These are phyloP conservation scores for Agrilus planipennis DNA, from an alignment of 1,140 invertebrate genomes.

Conservation along the genomic window DNA sequence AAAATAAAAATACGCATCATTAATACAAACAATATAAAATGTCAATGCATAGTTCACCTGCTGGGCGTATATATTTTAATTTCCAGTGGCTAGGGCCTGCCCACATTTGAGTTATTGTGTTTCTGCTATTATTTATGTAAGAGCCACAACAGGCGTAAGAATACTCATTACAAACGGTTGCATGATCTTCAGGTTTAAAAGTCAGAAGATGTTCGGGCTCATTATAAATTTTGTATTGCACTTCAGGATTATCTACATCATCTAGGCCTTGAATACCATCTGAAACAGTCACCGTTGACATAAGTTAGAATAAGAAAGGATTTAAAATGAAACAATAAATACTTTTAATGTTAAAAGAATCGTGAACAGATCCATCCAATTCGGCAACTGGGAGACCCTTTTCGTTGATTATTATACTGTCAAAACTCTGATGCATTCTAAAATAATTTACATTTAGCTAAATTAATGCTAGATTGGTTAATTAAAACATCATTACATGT, in stretches of 20 bases:
- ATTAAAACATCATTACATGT: too few relatives aligned
- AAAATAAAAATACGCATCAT: too few relatives aligned
- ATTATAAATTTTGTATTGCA: too few relatives aligned
- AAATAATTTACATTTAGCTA: too few relatives aligned
- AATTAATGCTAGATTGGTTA: too few relatives aligned
- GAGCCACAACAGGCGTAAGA: conserved; percentile 49
- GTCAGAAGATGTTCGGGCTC: conserved; percentile 34
- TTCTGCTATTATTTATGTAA: conserved; percentile 20
- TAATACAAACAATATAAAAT: too few relatives aligned
- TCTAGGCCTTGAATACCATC: too few relatives aligned
- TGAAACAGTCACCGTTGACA: too few relatives aligned
- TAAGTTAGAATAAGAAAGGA: too few relatives aligned
- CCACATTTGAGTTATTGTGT: conserved; percentile 41
- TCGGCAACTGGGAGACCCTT: conserved; percentile 32
- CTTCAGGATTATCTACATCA: background rate
- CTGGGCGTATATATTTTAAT: conserved; percentile 35
- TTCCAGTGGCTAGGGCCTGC: conserved; percentile 67
- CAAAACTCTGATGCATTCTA: too few relatives aligned
- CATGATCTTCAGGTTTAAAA: conserved; percentile 32
- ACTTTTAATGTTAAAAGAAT: conserved; percentile 34
- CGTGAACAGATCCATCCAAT: conserved; percentile 26
- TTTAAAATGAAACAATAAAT: too few relatives aligned
- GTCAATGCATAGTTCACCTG: too few relatives aligned
- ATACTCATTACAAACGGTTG: conserved; percentile 50
- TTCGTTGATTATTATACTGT: background rate